Evolutionary conservation across 2,113 vertebrate genomes (phyloP).

Genomic region (Gnathonemus longibarbis): DNA sequence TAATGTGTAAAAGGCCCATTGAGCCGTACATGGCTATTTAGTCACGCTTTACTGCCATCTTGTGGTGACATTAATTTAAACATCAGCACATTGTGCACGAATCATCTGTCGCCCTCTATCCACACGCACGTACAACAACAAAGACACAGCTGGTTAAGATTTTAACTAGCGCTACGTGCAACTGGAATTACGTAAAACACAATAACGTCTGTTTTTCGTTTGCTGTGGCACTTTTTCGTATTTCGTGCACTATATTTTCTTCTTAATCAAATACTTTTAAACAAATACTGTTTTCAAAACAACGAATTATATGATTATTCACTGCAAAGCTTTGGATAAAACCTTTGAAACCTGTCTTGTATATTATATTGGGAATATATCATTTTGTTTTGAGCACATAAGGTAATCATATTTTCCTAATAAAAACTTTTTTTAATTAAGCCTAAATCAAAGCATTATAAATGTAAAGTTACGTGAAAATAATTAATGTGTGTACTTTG

Average conservation of each 20-base stretch:
- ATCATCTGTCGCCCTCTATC: background rate
- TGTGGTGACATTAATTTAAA: background rate
- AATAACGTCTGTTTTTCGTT: background rate
- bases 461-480: background rate
- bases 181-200: background rate
- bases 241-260: background rate
- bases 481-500: background rate
- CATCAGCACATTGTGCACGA: background rate
- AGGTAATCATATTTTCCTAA: background rate
- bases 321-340: background rate
- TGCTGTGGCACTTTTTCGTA: background rate
- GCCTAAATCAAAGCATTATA: background rate
- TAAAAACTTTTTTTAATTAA: background rate
- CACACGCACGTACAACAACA: background rate
- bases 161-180: background rate
- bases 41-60: conserved; percentile 17
- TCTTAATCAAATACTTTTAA: background rate
- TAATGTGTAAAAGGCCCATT: background rate
- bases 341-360: background rate
- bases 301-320: background rate
- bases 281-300: background rate
- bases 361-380: background rate
- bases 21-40: background rate
- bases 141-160: background rate
- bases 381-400: background rate